A percentile compares a stretch with the other conserved stretches of the same genome.
Conservation (phyloP, 2,888 invertebrate genomes). For the Seira ritae region DNA sequence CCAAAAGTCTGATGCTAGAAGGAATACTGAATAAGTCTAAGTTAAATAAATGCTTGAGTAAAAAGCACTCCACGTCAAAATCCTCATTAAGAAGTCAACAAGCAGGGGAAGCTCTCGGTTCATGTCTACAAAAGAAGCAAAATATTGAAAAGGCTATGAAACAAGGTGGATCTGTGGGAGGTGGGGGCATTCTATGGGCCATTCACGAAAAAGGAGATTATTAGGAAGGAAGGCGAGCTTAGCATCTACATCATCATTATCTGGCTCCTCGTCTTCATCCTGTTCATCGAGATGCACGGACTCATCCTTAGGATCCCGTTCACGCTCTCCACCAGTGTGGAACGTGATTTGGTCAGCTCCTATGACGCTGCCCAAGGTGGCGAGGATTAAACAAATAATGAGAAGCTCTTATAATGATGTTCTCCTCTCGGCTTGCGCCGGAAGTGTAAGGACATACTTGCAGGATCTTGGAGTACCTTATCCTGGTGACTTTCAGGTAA, state of each 20-base stretch:
- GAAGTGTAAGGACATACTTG: slow-evolving; percentile 77
- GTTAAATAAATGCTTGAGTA: slow-evolving; percentile 47
- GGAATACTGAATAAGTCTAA: slow-evolving; percentile 19
- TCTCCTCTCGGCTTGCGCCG: slow-evolving; percentile 78
- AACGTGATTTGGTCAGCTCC: slow-evolving; percentile 77
- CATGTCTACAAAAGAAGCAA: slow-evolving; percentile 29
- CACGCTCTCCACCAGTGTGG: slow-evolving; percentile 53
- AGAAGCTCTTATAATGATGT: slow-evolving; percentile 79
- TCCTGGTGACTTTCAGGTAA: slow-evolving; percentile 78
- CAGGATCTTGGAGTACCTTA: slow-evolving; percentile 77
- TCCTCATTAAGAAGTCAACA: slow-evolving; percentile 53
- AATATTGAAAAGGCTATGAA: slow-evolving; percentile 7
- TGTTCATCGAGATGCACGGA: slow-evolving; percentile 24
- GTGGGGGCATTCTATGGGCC: neutral
- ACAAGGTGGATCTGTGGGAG: slow-evolving; percentile 45
- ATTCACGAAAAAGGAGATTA: slow-evolving; percentile 28
- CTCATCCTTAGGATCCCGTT: neutral
- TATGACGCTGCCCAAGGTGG: slow-evolving; percentile 76
- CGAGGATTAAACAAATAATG: slow-evolving; percentile 78
- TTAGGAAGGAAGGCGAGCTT: slow-evolving; percentile 36
- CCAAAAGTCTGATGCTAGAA: slow-evolving; percentile 33
- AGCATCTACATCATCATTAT: slow-evolving; percentile 13
- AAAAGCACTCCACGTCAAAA: slow-evolving; percentile 39
- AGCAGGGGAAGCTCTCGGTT: neutral
- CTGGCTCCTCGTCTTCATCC: slow-evolving; percentile 20